Evolutionary conservation across 2,113 vertebrate species (phyloP), one percentile per base, ranked within the genome.

Genomic region (Apteryx mantelli): DNA sequence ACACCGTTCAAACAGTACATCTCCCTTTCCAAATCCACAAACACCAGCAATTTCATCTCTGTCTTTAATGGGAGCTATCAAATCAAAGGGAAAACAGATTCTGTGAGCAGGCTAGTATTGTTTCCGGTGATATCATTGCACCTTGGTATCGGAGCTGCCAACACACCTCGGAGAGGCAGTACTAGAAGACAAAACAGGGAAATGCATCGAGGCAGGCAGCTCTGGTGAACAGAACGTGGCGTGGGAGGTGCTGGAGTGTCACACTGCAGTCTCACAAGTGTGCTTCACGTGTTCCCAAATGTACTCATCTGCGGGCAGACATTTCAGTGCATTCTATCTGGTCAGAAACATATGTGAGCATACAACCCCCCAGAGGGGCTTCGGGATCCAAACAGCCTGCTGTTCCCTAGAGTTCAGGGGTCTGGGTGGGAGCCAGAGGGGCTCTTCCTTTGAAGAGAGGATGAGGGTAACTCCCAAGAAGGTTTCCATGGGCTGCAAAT

Each of bases 381-480:
- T 85, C 1, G 0, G 61, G 87, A 82, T 88, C 60, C 87, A 82
- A 73, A 32, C 32, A 82, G 63, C 32, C n/a, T 75, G 18, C 74
- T 88, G 92, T 85, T 97, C 97, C 97, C 99, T 98, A 99, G 95
- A 99, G 98, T 97, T 99, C 99, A 0, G 99, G 99, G 20, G 99
- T 99, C 92, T 99, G 98, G 32, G 98, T 99, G 70, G 99, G 99
- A 97, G 99, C 99, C 97, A 99, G 98, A 76, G 99, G 99, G 38
- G 99, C 99, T 97, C 96, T 96, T 97, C 97, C 98, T 96, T 98
- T 98, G 95, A 97, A 96, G 94, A 95, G 95, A 83, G 96, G 97
- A 78, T 93, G 97, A 30, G 97, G 97, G 89, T 95, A 93, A 92
- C 93, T 98, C 89, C 79, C 82, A 55, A 96, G 94, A 80, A 81